Conservation (phyloP, 1,140 invertebrate genomes). For the Parasteatoda tepidariorum region DNA sequence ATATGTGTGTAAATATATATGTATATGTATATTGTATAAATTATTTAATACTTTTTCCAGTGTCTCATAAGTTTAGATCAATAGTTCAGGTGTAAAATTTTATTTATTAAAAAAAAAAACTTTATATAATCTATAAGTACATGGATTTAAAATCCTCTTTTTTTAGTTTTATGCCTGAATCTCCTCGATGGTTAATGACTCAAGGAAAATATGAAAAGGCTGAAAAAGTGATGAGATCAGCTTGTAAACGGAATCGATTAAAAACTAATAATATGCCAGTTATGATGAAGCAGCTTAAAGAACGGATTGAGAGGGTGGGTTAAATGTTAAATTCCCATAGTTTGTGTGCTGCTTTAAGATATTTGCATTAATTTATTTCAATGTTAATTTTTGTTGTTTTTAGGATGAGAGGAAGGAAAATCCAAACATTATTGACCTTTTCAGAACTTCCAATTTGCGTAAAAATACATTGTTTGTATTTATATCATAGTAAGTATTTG, state of each 20-base stretch:
- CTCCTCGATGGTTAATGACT: slow-evolving; percentile 82
- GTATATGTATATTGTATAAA: too few species aligned
- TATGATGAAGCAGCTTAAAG: slow-evolving; percentile 46
- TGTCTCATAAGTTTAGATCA: too few species aligned
- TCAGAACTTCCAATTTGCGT: slow-evolving; percentile 58
- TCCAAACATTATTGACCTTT: slow-evolving; percentile 62
- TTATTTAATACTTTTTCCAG: too few species aligned
- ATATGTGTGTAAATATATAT: too few species aligned
- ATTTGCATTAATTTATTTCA: neutral
- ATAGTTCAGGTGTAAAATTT: too few species aligned
- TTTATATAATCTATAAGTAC: too few species aligned
- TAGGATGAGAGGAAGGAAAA: slow-evolving; percentile 57
- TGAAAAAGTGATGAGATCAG: slow-evolving; percentile 76
- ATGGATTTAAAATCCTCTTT: too few species aligned
- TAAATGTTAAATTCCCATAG: neutral
- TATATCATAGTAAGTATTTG: slow-evolving; percentile 72
- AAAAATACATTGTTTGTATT: slow-evolving; percentile 62
- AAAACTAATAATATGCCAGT: slow-evolving; percentile 37
- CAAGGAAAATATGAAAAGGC: slow-evolving; percentile 77
- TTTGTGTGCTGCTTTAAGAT: neutral
- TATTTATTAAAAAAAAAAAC: too few species aligned
- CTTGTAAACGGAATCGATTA: slow-evolving; percentile 69
- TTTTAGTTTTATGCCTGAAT: slow-evolving; percentile 78
- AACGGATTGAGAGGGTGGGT: slow-evolving; percentile 54
- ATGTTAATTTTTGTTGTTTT: slow-evolving; percentile 9